phyloP scores from a whole-genome alignment of 2,888 invertebrate species.

The Limnephilus rhombicus region DNA sequence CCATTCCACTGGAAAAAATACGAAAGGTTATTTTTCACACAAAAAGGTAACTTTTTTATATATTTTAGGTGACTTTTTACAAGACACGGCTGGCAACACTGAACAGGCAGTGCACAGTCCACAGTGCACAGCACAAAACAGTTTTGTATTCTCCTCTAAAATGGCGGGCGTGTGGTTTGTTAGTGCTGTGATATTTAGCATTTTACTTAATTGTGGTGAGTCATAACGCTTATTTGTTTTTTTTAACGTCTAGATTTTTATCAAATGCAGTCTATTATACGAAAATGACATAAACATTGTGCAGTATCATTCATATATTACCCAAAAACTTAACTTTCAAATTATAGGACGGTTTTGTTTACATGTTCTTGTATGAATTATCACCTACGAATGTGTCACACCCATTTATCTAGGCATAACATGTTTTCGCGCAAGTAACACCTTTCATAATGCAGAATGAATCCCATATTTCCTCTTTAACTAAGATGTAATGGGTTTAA shows the following conservation, averaged over 20 bases:
- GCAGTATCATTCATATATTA: neutral
- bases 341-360: conserved; percentile 15
- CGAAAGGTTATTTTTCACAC: too few species aligned
- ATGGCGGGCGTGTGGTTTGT: conserved; percentile 58
- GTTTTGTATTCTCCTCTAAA: conserved; percentile 41
- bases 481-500: neutral
- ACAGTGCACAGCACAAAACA: too few species aligned
- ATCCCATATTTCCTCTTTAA: neutral
- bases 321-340: neutral
- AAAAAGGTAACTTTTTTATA: too few species aligned
- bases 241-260: neutral
- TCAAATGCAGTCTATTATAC: neutral
- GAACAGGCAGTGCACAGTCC: too few species aligned
- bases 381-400: conserved; percentile 54
- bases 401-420: conserved; percentile 49
- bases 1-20: too few species aligned
- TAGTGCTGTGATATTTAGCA: conserved; percentile 59
- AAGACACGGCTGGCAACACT: too few species aligned
- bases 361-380: conserved; percentile 45
- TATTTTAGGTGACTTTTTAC: too few species aligned
- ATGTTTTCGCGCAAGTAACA: neutral
- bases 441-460: neutral
- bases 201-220: conserved; percentile 59
- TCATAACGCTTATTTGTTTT: conserved; percentile 15
- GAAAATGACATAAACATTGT: neutral